Base-by-base conservation (phyloP, 92 coral and sea anemone species). In the Virgularia gustaviana region DNA sequence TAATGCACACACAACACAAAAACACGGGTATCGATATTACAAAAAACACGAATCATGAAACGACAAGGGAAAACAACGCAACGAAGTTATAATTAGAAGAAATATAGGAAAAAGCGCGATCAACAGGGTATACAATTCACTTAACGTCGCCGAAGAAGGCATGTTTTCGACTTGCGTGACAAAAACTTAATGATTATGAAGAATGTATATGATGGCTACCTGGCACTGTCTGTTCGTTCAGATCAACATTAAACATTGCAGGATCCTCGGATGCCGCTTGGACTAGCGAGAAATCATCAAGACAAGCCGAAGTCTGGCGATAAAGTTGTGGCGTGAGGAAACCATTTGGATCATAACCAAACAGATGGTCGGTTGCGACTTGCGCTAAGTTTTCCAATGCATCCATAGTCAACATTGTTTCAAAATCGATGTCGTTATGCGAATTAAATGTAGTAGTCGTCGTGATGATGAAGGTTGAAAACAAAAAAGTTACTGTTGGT, bases 281-380 rank as follows among this genome's bases (percentile, higher is more conserved):
- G 32, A 83, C 87, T 28, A 85, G 53, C 13, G 87, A 64, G 77
- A 92, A 89, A 64, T 92, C 98, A 27, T 89, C 98, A 60, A 89
- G 88, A 61, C 96, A 86, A 33, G 88, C 63, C 30, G 96, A 90
- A 30, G 88, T 88, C 78, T 92, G 98, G 10, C 94, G 87, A 54
- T 96, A 90, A 4, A 92, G 76, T 76, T 92, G 98, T 0, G 94
- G 96, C n/a, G 96, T 85, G 20, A 92, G 79, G 74, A 92, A 79
- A 64, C 90, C 90, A 25, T 95, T 81, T n/a, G 96, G 90, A 85
- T 92, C 98, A 19, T 87, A 92, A 47, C 96, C 98, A 73, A 92
- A 85, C 53, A 92, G 89, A 57, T 89, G 98, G 83, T 92, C 96
- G 68, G 98, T 92, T 54, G 98, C 98, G 79, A 92, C 98, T 89